phyloP scores from a whole-genome alignment of 35 echinoderm and acorn worm genomes.

The Ophiothrix spiculata region DNA sequence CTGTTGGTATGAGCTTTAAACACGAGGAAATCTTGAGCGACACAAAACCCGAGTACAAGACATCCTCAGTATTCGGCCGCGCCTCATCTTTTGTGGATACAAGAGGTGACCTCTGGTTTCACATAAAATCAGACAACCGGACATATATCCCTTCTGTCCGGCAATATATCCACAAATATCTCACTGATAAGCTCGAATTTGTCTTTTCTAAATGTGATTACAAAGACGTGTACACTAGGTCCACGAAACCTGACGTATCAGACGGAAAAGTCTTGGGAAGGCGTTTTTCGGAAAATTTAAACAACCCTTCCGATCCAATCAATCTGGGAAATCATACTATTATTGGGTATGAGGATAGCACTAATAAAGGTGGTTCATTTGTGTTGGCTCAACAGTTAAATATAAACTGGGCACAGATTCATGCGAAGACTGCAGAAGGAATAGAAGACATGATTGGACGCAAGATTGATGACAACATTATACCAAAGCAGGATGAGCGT shows the following conservation, averaged over 20 bases:
- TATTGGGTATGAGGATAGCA: constrained; percentile 9
- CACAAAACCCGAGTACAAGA: background rate
- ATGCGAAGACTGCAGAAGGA: background rate
- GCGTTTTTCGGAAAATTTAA: constrained; percentile 5
- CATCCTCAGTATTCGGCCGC: background rate
- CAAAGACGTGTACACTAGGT: background rate
- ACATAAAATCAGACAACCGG: constrained; percentile 10
- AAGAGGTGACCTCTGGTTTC: background rate
- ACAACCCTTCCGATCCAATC: constrained; percentile 14
- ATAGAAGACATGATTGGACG: constrained; percentile 15
- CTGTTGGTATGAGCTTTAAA: background rate
- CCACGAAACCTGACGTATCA: background rate
- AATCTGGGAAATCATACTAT: constrained; percentile 5
- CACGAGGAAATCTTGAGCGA: background rate
- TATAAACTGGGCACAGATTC: constrained; percentile 1
- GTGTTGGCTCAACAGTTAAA: background rate
- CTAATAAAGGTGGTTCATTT: constrained; percentile 6
- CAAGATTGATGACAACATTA: background rate
- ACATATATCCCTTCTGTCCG: background rate
- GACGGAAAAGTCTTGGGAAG: constrained; percentile 8
- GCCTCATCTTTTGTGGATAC: background rate
- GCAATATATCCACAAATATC: constrained; percentile 12
- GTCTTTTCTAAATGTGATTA: background rate
- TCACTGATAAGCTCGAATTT: background rate
- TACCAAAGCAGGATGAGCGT: background rate